phyloP scores from a whole-genome alignment of 2,888 invertebrate genomes.

The Hemicrepidius hirtus region DNA sequence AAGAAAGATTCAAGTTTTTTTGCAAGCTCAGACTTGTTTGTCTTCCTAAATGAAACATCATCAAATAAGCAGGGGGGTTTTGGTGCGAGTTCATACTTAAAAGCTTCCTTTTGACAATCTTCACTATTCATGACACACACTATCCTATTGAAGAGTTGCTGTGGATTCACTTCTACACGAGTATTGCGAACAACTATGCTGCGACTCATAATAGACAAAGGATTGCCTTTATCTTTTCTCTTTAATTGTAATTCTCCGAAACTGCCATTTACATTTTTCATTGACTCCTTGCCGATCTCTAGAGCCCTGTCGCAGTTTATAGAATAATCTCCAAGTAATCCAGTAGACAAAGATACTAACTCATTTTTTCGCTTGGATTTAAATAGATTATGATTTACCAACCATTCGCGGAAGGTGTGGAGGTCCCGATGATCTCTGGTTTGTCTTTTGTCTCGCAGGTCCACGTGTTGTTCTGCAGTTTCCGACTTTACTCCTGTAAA shows the following conservation, averaged over 20 bases:
- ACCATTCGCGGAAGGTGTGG: conserved; percentile 10
- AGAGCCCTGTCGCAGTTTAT: conserved; percentile 22
- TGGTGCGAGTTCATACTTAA: conserved; percentile 18
- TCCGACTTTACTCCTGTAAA: conserved; percentile 24
- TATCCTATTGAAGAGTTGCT: conserved; percentile 18
- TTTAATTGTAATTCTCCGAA: conserved; percentile 24
- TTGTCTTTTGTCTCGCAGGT: conserved; percentile 19
- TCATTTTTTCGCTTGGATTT: conserved; percentile 22
- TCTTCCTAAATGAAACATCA: conserved; percentile 17
- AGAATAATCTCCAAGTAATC: conserved; percentile 21
- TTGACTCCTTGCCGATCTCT: conserved; percentile 19
- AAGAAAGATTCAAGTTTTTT: conserved; percentile 19
- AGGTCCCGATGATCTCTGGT: conserved; percentile 16
- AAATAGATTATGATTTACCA: conserved; percentile 23
- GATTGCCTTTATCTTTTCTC: conserved; percentile 15
- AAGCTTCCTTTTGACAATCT: conserved; percentile 21
- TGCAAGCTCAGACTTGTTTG: conserved; percentile 21
- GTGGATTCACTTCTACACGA: conserved; percentile 20
- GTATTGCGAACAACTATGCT: conserved; percentile 24
- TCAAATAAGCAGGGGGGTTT: conserved; percentile 19
- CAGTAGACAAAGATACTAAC: conserved; percentile 22
- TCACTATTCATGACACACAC: conserved; percentile 17
- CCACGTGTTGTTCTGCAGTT: conserved; percentile 23
- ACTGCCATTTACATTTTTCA: conserved; percentile 19
- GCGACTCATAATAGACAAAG: conserved; percentile 11